Conservation (phyloP, 2,888 invertebrate species). For the Tenthredo notha region DNA sequence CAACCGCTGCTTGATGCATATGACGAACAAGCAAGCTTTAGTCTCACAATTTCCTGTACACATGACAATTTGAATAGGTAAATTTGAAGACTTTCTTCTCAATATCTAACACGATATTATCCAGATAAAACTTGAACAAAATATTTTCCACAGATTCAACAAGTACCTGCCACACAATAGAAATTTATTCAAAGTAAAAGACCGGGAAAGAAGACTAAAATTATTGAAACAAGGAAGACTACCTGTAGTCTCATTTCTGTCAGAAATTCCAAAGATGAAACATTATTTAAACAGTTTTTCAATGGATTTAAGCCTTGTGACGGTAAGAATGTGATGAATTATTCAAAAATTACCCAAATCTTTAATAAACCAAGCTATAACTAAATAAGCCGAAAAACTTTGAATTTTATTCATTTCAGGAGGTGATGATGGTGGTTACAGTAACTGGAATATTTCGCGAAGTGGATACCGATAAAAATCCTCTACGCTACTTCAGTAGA, state of each 20-base stretch:
- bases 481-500: conserved; percentile 84
- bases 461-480: conserved; percentile 79
- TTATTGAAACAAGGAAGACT: conserved; percentile 86
- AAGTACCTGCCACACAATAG: conserved; percentile 83
- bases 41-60: conserved; percentile 68
- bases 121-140: neutral
- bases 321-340: conserved; percentile 77
- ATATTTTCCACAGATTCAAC: conserved; percentile 78
- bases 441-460: conserved; percentile 92
- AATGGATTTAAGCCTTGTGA: conserved; percentile 89
- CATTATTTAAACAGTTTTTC: conserved; percentile 92
- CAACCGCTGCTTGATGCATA: conserved; percentile 90
- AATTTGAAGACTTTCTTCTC: neutral
- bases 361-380: neutral
- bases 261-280: conserved; percentile 88
- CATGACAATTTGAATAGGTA: conserved; percentile 47
- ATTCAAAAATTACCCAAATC: neutral
- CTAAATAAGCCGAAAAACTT: neutral
- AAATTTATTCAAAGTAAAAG: conserved; percentile 82
- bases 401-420: conserved; percentile 78
- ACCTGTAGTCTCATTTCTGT: conserved; percentile 88
- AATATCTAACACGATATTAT: neutral
- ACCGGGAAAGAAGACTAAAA: conserved; percentile 82
- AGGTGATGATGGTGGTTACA: conserved; percentile 86
- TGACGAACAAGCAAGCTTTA: conserved; percentile 89